Conservation (phyloP, 2,113 vertebrate species). For the Tragelaphus imberbis region DNA sequence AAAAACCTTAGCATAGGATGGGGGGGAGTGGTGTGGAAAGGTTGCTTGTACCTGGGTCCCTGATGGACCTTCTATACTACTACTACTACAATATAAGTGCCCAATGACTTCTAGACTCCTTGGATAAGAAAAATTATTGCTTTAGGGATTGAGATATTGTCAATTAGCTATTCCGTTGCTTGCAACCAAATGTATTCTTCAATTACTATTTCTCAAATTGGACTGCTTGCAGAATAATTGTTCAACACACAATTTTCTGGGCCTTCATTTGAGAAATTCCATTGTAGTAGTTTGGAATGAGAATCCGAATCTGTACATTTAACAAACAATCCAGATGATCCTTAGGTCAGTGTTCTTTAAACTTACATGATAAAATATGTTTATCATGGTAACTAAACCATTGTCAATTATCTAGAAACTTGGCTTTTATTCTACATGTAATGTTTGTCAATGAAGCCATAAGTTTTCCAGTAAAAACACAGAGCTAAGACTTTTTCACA, state of each 20-base stretch:
- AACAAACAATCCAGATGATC: background rate
- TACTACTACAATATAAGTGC: background rate
- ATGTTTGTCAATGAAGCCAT: background rate
- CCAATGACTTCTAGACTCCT: background rate
- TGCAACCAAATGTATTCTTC: background rate
- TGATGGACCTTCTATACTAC: background rate
- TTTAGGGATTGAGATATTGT: background rate
- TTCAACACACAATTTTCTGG: background rate
- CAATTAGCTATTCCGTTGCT: background rate
- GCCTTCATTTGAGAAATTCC: background rate
- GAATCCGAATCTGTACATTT: background rate
- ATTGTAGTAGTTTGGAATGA: background rate
- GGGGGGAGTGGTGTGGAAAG: background rate
- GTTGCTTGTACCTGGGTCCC: background rate
- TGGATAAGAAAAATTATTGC: background rate
- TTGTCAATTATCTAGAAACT: background rate
- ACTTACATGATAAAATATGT: background rate
- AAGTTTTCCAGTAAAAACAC: background rate
- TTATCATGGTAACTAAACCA: background rate
- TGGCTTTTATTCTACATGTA: background rate
- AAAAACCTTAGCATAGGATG: background rate
- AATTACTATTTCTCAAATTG: background rate
- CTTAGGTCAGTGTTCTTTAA: background rate
- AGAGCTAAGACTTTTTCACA: conserved; percentile 13
- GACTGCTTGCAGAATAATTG: background rate